Conservation (phyloP, 2,888 invertebrate genomes). For the Drosophila testacea region DNA sequence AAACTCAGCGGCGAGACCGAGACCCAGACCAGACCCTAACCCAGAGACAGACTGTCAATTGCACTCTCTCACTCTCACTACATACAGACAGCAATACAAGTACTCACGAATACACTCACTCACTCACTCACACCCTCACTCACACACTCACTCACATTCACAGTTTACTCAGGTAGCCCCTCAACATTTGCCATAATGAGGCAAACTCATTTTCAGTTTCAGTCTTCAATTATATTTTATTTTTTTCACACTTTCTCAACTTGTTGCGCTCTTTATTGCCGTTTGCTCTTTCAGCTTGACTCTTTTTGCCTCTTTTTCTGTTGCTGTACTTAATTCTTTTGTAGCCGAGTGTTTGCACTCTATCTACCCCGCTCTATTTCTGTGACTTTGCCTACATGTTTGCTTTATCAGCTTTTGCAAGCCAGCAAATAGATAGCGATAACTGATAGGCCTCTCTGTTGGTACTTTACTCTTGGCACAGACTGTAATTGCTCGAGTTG, state of each 20-base stretch:
- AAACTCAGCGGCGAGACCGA: slow-evolving; percentile 64
- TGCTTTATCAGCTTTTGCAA: slow-evolving; percentile 78
- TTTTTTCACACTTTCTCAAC: slow-evolving; percentile 49
- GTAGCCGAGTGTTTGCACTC: slow-evolving; percentile 24
- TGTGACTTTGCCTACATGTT: slow-evolving; percentile 15
- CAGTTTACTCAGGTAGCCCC: slow-evolving; percentile 37
- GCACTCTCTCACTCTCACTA: slow-evolving; percentile 23
- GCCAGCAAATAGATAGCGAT: slow-evolving; percentile 63
- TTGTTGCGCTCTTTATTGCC: slow-evolving; percentile 58
- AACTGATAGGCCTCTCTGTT: slow-evolving; percentile 56
- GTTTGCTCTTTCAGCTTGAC: slow-evolving; percentile 35
- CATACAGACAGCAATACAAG: not conserved
- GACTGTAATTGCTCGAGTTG: slow-evolving; percentile 32
- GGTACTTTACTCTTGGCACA: slow-evolving; percentile 6
- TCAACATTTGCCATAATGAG: slow-evolving; percentile 63
- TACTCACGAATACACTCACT: slow-evolving; percentile 28
- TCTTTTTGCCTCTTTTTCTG: slow-evolving; percentile 18
- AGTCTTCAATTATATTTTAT: slow-evolving; percentile 29
- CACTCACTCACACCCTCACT: not conserved
- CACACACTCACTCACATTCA: slow-evolving; percentile 13
- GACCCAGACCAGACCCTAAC: slow-evolving; percentile 54
- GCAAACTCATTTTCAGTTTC: slow-evolving; percentile 52
- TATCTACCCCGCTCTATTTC: slow-evolving; percentile 35
- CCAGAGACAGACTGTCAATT: slow-evolving; percentile 44
- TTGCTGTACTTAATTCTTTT: not conserved